Percentiles rank a stretch among this genome's conserved stretches.
Evolutionary conservation across 2,797 vertebrate species (phyloP).

Genomic region (Gymnocypris eckloni): DNA sequence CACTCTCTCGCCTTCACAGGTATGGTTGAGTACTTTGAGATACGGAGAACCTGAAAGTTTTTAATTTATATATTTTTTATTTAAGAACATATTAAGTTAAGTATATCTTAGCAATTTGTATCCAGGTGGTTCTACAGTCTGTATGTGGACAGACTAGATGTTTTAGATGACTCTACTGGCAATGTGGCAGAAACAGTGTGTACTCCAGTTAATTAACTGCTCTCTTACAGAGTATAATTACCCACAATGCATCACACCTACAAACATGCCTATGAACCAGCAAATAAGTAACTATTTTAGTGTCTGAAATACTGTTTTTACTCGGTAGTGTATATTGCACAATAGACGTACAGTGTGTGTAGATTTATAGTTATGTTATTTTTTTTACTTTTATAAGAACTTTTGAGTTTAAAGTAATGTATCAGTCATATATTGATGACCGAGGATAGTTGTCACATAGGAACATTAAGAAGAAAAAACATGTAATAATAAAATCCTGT

Average conservation of each 20-base stretch:
- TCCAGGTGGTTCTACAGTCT: conserved; percentile 40
- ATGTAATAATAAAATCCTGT: no score
- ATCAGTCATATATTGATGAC: neutral
- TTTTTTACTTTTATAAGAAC: neutral
- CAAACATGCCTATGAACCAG: conserved; percentile 2
- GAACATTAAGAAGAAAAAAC: neutral
- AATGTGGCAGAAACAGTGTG: conserved; percentile 24
- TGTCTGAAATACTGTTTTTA: neutral
- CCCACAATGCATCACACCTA: conserved; percentile 35
- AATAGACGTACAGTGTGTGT: neutral
- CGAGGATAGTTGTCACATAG: neutral
- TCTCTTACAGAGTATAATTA: conserved; percentile 45
- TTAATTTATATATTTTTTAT: neutral
- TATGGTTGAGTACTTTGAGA: conserved; percentile 18
- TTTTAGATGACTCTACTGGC: neutral
- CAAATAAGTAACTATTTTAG: neutral
- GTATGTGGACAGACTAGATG: no score
- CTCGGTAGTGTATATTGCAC: neutral
- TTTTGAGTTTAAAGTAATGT: neutral
- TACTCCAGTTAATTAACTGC: conserved; percentile 42
- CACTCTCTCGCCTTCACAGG: neutral
- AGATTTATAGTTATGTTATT: neutral
- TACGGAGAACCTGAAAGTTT: conserved; percentile 22
- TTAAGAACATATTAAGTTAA: conserved; percentile 32
- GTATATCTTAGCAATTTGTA: conserved; percentile 43